Conservation (phyloP, 1,140 invertebrate genomes). For the Drosophila saltans region DNA sequence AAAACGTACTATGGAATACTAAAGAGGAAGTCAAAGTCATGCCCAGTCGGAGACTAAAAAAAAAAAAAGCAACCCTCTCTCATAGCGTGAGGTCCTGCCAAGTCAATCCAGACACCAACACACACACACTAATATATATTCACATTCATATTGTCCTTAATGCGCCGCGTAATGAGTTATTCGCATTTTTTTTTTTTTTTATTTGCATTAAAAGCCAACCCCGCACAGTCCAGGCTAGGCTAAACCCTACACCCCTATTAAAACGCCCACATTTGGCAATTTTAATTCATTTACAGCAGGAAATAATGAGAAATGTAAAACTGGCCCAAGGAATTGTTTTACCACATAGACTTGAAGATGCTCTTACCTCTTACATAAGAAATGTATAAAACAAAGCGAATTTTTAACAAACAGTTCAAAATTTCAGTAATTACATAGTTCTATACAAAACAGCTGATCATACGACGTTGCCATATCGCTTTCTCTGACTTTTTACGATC, state of each 20-base stretch:
- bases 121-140: slow-evolving; percentile 24
- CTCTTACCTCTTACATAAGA: not conserved
- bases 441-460: too few species aligned
- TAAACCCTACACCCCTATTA: slow-evolving; percentile 12
- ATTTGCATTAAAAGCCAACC: slow-evolving; percentile 66
- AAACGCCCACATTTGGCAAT: slow-evolving; percentile 72
- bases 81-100: slow-evolving; percentile 52
- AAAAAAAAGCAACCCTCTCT: slow-evolving; percentile 69
- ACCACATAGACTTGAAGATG: not conserved
- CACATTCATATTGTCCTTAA: slow-evolving; percentile 67
- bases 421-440: too few species aligned
- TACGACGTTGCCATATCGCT: too few species aligned
- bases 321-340: not conserved
- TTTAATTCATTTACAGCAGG: slow-evolving; percentile 76
- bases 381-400: too few species aligned
- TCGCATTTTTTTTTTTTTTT: slow-evolving; percentile 77
- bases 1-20: slow-evolving; percentile 16
- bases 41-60: slow-evolving; percentile 54
- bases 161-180: slow-evolving; percentile 79
- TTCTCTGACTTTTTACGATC: too few species aligned
- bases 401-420: too few species aligned
- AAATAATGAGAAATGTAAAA: slow-evolving; percentile 64
- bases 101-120: slow-evolving; percentile 25
- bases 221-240: not conserved
- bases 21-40: slow-evolving; percentile 75